Evolutionary conservation across 2,797 vertebrate species (phyloP).

Genomic region (Tenualosa ilisha): DNA sequence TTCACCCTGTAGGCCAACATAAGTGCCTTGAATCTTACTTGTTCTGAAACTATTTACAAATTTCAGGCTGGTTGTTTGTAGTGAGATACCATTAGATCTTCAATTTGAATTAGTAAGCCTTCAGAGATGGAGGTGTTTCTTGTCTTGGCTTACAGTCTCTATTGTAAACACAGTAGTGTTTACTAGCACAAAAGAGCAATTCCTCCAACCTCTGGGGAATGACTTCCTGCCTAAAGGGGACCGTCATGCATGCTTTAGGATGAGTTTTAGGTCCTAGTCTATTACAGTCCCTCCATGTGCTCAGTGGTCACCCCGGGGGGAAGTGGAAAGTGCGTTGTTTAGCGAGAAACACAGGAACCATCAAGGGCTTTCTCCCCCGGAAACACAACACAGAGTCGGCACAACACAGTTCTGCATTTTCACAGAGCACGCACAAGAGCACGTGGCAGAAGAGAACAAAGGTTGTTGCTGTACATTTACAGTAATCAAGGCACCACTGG

Average conservation of each 20-base stretch:
- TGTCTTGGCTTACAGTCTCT: background rate
- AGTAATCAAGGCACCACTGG: background rate
- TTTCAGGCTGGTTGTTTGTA: background rate
- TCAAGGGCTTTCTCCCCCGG: background rate
- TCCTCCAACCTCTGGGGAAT: background rate
- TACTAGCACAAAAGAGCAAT: background rate
- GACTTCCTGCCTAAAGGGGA: background rate
- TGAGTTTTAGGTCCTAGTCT: background rate
- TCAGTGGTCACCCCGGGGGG: background rate
- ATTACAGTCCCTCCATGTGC: background rate
- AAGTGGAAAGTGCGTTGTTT: constrained; percentile 10
- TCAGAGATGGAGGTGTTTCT: background rate
- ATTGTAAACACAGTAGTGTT: background rate
- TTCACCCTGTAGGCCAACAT: too few species aligned
- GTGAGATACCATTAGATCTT: background rate
- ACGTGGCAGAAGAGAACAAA: background rate
- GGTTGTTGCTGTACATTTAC: background rate
- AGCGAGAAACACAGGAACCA: background rate
- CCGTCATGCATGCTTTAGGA: background rate
- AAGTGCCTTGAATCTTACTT: too few species aligned
- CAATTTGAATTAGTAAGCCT: background rate
- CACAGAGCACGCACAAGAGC: background rate
- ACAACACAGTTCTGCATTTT: background rate
- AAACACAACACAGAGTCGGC: background rate
- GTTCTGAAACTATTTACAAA: background rate